phyloP scores from a whole-genome alignment of 2,113 vertebrate species.

The Rhea pennata region DNA sequence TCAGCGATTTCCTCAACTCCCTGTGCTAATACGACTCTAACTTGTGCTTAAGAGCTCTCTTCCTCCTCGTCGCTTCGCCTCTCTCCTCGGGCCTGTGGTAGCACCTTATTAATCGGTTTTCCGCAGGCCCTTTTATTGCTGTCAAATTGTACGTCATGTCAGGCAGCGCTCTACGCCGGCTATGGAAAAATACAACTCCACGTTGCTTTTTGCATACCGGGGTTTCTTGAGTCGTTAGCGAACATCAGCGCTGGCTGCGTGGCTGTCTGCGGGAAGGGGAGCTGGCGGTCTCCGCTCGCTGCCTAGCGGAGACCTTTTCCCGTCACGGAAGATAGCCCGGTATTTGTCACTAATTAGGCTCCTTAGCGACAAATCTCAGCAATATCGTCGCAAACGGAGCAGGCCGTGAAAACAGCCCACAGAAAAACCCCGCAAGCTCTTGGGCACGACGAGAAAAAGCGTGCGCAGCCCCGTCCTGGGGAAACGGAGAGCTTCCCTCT shows the following conservation, averaged over 20 bases:
- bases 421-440: constrained; percentile 2
- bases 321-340: background rate
- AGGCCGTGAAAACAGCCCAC: background rate
- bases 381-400: background rate
- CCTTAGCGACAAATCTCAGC: background rate
- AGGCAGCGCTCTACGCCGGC: background rate
- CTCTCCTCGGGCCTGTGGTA: background rate
- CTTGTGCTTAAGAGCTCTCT: constrained; percentile 62
- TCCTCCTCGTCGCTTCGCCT: constrained; percentile 38
- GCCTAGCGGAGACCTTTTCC: constrained; percentile 13
- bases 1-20: constrained; percentile 66
- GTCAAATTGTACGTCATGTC: background rate
- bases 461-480: rapidly evolving
- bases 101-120: background rate
- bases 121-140: background rate
- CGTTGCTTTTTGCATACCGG: background rate
- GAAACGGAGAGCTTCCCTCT: background rate
- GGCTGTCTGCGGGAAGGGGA: constrained; percentile 12
- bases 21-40: constrained; percentile 61
- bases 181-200: background rate
- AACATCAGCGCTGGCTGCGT: background rate
- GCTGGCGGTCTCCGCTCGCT: background rate
- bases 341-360: background rate
- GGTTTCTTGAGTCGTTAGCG: constrained; percentile 8
- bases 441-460: background rate